phyloP scores from a whole-genome alignment of 2,113 vertebrate genomes.

The Shinisaurus crocodilurus region DNA sequence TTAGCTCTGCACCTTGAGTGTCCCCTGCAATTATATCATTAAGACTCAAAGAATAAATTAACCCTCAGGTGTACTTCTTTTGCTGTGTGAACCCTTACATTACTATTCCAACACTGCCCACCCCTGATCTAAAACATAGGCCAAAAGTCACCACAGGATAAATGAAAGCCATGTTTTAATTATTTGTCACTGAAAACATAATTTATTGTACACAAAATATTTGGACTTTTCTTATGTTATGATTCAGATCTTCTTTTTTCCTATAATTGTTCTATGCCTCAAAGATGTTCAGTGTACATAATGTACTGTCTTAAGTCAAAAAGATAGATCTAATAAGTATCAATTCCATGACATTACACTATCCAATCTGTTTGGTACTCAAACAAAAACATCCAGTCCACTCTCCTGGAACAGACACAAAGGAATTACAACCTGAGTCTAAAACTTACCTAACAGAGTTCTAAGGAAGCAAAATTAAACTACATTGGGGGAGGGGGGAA shows the following conservation, averaged over 20 bases:
- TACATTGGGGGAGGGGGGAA: not conserved
- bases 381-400: not conserved
- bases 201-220: not conserved
- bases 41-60: too few species aligned
- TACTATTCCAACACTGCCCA: too few species aligned
- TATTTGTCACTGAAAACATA: not conserved
- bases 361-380: not conserved
- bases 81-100: too few species aligned
- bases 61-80: too few species aligned
- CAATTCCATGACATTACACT: not conserved
- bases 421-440: not conserved
- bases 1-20: too few species aligned
- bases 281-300: not conserved
- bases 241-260: not conserved
- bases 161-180: not conserved
- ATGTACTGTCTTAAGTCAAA: not conserved
- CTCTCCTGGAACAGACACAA: not conserved
- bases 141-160: not conserved
- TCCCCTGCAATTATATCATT: too few species aligned
- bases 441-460: not conserved
- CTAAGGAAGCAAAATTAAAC: not conserved
- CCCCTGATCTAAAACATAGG: not conserved
- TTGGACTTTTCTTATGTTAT: not conserved
- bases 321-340: not conserved
- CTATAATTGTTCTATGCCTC: not conserved